Percentiles rank a stretch among this genome's conserved stretches.
Conservation (phyloP, 2,797 vertebrate genomes). For the Australoheros facetus region DNA sequence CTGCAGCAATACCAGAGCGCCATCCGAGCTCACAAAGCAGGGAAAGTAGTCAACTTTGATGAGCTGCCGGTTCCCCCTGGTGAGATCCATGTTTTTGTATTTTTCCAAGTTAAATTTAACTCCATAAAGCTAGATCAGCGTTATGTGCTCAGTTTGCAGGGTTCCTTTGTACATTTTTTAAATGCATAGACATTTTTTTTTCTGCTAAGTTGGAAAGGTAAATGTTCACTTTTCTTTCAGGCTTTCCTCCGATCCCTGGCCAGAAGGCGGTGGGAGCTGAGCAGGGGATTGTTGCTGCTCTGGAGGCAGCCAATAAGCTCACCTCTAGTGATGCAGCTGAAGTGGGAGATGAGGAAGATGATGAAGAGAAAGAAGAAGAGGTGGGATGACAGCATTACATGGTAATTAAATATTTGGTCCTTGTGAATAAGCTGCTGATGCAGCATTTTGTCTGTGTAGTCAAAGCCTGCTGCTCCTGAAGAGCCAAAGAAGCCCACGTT, state of each 20-base stretch:
- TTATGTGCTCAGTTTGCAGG: not conserved
- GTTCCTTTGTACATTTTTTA: not conserved
- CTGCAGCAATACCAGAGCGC: conserved; percentile 95
- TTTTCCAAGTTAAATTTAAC: not conserved
- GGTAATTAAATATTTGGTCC: not conserved
- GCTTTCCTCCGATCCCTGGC: conserved; percentile 95
- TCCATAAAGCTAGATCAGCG: conserved; percentile 5
- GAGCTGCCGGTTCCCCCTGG: conserved; percentile 94
- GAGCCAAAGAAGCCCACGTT: conserved; percentile 67
- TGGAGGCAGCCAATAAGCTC: conserved; percentile 87
- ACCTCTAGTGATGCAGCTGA: conserved; percentile 76
- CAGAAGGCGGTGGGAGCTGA: conserved; percentile 75
- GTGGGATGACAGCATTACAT: conserved; percentile 16
- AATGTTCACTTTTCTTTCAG: conserved; percentile 66
- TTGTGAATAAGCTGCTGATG: not conserved
- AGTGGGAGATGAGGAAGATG: conserved; percentile 78
- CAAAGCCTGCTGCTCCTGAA: conserved; percentile 50
- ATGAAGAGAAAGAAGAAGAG: conserved; percentile 67
- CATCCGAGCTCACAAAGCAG: conserved; percentile 89
- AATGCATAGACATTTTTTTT: not conserved
- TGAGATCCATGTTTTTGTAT: conserved; percentile 62
- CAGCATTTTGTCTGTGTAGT: conserved; percentile 23
- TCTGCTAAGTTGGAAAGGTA: not conserved
- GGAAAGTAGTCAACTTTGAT: conserved; percentile 87
- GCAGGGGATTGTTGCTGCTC: conserved; percentile 81